phyloP scores from a whole-genome alignment of 92 coral and sea anemone genomes.

The Heliopora coerulea region DNA sequence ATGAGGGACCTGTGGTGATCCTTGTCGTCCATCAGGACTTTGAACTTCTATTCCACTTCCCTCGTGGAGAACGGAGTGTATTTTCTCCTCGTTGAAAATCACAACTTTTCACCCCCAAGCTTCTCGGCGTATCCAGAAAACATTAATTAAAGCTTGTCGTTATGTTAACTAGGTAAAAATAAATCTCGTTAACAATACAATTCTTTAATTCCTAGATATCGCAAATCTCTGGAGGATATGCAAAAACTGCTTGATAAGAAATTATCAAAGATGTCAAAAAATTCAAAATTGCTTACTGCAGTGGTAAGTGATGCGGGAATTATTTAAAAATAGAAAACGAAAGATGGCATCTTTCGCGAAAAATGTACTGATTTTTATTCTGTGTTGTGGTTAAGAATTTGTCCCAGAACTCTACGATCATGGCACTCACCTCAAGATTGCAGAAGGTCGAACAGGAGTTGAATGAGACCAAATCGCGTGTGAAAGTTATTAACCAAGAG shows the following conservation, averaged over 20 bases:
- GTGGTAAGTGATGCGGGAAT: constrained; percentile 58
- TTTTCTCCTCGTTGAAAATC: no score
- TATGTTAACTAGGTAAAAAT: no score
- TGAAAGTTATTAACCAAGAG: constrained; percentile 35
- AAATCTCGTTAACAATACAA: not conserved
- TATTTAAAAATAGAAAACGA: no score
- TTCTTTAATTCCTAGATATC: constrained; percentile 60
- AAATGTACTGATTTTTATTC: not conserved
- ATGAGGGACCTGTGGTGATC: no score
- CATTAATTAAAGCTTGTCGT: no score
- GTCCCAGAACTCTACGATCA: constrained; percentile 24
- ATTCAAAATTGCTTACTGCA: constrained; percentile 74
- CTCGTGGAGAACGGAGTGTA: no score
- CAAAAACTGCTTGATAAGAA: constrained; percentile 91
- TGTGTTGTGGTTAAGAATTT: constrained; percentile 10
- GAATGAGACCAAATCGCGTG: not conserved
- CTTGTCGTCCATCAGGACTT: no score
- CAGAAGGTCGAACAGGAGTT: constrained; percentile 19
- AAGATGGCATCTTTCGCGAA: no score
- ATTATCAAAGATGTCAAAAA: constrained; percentile 70
- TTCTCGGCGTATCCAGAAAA: no score
- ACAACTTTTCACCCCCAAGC: no score
- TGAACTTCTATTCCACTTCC: no score
- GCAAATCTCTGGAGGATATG: constrained; percentile 85
- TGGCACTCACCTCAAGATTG: constrained; percentile 16